Evolutionary conservation across 2,113 vertebrate genomes (phyloP).

Genomic region (Electrona antarctica): DNA sequence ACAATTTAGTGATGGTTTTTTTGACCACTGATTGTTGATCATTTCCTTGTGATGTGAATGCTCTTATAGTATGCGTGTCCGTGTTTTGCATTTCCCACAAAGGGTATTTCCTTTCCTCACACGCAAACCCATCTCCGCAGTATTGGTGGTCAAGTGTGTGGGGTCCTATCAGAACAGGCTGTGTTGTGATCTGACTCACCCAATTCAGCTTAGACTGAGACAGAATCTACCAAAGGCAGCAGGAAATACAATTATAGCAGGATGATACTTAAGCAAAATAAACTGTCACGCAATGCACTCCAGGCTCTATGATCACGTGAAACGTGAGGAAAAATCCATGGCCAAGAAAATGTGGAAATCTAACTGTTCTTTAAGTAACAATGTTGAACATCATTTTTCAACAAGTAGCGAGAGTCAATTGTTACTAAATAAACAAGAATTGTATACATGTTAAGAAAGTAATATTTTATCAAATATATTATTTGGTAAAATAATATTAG

Average conservation of each 20-base stretch:
- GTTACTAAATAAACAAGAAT: no score
- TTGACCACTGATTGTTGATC: slow-evolving; percentile 23
- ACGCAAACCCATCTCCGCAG: slow-evolving; percentile 22
- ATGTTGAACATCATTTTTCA: no score
- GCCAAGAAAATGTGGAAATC: no score
- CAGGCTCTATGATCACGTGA: no score
- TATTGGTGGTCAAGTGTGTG: slow-evolving; percentile 60
- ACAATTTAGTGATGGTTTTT: slow-evolving; percentile 32
- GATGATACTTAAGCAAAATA: neutral
- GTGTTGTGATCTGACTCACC: slow-evolving; percentile 57
- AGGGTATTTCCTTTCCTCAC: slow-evolving; percentile 25
- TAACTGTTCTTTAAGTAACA: no score
- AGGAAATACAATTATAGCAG: slow-evolving; percentile 11
- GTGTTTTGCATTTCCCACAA: slow-evolving; percentile 15
- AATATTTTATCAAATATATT: no score
- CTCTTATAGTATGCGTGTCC: slow-evolving; percentile 14
- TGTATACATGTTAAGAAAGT: no score
- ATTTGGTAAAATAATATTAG: no score
- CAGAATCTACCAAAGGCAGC: slow-evolving; percentile 4
- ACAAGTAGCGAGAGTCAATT: no score
- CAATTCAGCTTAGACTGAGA: slow-evolving; percentile 39
- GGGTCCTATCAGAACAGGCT: slow-evolving; percentile 53
- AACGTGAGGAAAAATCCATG: no score
- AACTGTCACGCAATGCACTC: neutral
- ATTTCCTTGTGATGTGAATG: slow-evolving; percentile 26